These are phyloP conservation scores for Tenthredo livida DNA, from an alignment of 2,888 invertebrate species.

Conservation along the genomic window DNA sequence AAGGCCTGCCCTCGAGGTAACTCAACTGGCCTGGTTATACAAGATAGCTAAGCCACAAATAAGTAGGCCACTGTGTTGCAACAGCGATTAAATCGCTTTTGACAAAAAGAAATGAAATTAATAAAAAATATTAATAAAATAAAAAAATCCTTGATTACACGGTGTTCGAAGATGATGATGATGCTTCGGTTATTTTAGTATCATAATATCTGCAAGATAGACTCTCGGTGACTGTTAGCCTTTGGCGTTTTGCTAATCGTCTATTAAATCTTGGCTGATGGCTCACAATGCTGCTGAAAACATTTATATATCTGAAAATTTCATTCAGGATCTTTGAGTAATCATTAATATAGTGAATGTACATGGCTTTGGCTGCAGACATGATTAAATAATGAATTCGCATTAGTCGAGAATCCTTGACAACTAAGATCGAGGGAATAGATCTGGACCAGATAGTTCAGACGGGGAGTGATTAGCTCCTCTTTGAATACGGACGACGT, in stretches of 20 bases:
- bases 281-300: background rate
- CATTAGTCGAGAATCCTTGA: background rate
- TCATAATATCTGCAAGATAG: background rate
- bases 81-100: background rate
- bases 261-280: background rate
- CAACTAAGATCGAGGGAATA: background rate
- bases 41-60: background rate
- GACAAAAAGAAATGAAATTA: background rate
- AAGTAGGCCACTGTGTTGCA: conserved; percentile 42
- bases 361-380: no score
- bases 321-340: background rate
- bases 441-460: background rate
- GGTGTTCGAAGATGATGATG: background rate
- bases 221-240: background rate
- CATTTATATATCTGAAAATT: background rate
- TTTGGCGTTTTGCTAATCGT: background rate
- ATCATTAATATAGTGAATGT: background rate
- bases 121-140: background rate
- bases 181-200: background rate
- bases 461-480: background rate
- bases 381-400: background rate
- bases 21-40: conserved; percentile 21
- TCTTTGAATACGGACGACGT: conserved; percentile 1
- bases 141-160: background rate
- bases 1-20: background rate